Conservation (phyloP, 2,888 invertebrate species). For the Hydrotaea diabolus region DNA sequence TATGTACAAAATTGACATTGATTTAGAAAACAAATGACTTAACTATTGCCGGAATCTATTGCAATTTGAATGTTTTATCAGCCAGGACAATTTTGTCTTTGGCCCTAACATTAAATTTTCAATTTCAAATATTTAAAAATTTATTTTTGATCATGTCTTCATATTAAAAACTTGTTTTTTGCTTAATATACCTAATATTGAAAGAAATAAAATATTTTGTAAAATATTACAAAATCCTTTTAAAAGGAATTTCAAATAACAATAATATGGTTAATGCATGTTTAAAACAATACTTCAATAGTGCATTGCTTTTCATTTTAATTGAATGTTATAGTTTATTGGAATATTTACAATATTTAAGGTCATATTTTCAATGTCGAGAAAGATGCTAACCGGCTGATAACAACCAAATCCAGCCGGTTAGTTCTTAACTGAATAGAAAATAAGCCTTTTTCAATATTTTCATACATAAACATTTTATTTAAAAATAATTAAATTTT, state of each 20-base stretch:
- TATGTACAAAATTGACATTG: no score
- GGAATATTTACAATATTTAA: constrained; percentile 24
- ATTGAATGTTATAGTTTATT: background rate
- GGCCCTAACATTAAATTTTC: background rate
- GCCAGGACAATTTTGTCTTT: background rate
- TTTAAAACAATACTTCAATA: background rate
- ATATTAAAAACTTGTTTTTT: constrained; percentile 8
- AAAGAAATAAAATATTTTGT: background rate
- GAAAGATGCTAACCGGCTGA: no score
- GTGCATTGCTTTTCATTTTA: constrained; percentile 17
- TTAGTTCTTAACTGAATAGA: no score
- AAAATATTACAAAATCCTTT: constrained; percentile 1
- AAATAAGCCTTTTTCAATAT: no score
- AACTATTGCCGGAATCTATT: no score
- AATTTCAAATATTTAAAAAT: background rate
- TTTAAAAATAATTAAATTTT: constrained; percentile 29
- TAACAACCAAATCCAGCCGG: no score
- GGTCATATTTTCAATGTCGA: no score
- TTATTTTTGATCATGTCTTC: background rate
- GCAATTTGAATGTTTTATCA: no score
- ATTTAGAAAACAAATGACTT: no score
- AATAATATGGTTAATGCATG: constrained; percentile 37
- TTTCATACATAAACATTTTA: background rate
- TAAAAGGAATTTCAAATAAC: constrained; percentile 10
- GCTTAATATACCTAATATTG: constrained; percentile 68